Evolutionary conservation across 2,113 vertebrate genomes (phyloP).

Genomic region (Pseudorhombus dupliciocellatus): DNA sequence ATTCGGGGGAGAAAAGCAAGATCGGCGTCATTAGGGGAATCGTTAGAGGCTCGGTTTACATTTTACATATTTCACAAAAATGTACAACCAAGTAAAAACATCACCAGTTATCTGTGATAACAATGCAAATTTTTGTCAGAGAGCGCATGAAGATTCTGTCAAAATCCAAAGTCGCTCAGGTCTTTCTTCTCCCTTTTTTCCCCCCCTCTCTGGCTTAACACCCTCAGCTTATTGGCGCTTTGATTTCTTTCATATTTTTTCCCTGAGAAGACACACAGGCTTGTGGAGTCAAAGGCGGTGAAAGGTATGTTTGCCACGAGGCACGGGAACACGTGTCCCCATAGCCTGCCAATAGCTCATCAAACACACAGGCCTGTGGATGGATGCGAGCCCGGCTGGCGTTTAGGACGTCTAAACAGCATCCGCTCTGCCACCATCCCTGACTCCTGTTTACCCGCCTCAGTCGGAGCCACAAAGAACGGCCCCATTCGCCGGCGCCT

Average conservation of each 20-base stretch:
- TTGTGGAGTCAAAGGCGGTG: constrained; percentile 65
- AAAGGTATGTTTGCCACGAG: constrained; percentile 80
- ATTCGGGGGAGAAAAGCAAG: constrained; percentile 74
- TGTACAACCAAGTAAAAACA: constrained; percentile 81
- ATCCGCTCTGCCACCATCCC: constrained; percentile 45
- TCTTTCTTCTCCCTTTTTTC: constrained; percentile 59
- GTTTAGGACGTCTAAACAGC: constrained; percentile 55
- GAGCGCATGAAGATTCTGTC: constrained; percentile 77
- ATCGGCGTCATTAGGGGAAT: constrained; percentile 81
- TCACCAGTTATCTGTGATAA: constrained; percentile 82
- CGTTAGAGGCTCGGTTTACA: constrained; percentile 79
- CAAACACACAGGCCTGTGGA: constrained; percentile 71
- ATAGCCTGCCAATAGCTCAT: constrained; percentile 75
- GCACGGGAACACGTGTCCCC: constrained; percentile 75
- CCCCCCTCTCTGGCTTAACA: constrained; percentile 66
- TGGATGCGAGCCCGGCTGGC: constrained; percentile 63
- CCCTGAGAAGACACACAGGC: constrained; percentile 73
- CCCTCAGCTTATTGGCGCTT: constrained; percentile 77
- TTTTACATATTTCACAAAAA: constrained; percentile 82
- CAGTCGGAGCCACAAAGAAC: constrained; percentile 35
- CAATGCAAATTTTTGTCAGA: constrained; percentile 80
- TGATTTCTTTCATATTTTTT: constrained; percentile 70
- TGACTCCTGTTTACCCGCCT: constrained; percentile 49
- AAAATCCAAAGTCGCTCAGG: constrained; percentile 79
- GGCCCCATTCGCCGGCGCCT: constrained; percentile 16